A percentile compares a stretch with the other conserved stretches of the same genome.
Conservation (phyloP, 2,888 invertebrate species). For the Conchocele bisecta region DNA sequence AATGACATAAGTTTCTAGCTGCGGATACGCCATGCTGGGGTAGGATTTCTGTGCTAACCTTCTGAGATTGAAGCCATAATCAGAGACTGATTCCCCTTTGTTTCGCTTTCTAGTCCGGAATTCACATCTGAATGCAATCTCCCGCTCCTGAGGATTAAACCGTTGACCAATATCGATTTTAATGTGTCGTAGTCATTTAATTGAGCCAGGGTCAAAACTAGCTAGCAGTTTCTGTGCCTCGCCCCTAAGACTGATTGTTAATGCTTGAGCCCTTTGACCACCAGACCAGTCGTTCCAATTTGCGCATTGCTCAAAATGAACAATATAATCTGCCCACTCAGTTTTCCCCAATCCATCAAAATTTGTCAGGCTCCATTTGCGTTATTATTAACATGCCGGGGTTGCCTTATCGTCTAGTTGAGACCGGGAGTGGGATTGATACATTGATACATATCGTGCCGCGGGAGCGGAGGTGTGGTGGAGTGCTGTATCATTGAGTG, state of each 20-base stretch:
- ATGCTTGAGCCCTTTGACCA: constrained; percentile 14
- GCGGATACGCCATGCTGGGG: constrained; percentile 17
- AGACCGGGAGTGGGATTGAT: too few species aligned
- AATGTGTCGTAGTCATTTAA: too few species aligned
- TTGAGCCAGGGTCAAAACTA: too few species aligned
- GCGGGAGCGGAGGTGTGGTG: too few species aligned
- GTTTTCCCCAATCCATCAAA: constrained; percentile 14
- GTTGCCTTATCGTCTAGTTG: too few species aligned
- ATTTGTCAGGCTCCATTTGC: too few species aligned
- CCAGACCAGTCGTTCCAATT: constrained; percentile 23
- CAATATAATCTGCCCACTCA: constrained; percentile 23
- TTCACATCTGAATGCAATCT: constrained; percentile 43
- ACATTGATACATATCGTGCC: too few species aligned
- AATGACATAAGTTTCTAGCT: constrained; percentile 31
- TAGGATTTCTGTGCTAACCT: constrained; percentile 33
- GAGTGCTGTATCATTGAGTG: too few species aligned
- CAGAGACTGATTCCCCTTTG: constrained; percentile 30
- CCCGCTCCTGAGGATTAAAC: constrained; percentile 43
- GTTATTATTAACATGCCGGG: too few species aligned
- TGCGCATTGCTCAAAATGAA: constrained; percentile 29
- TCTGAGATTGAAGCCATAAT: constrained; percentile 40
- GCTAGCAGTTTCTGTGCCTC: constrained; percentile 21
- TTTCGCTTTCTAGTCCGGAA: constrained; percentile 38
- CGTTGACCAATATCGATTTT: too few species aligned
- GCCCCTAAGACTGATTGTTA: constrained; percentile 21